A percentile compares a stretch with the other conserved stretches of the same genome.
Conservation (phyloP, 2,113 vertebrate species). For the Canis aureus region DNA sequence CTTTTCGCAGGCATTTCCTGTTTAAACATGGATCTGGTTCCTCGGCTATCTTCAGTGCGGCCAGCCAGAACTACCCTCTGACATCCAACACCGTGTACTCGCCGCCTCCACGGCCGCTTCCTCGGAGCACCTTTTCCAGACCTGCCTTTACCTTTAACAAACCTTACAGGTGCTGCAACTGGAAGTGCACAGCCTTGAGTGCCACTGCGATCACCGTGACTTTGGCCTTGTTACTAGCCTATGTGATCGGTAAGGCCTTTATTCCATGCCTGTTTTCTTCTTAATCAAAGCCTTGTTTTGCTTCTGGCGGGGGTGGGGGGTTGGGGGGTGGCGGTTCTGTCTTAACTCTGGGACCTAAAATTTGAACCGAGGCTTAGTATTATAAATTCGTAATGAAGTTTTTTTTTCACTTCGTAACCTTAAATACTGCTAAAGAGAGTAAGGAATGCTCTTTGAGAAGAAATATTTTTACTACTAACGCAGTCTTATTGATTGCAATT, state of each 20-base stretch:
- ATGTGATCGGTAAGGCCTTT: constrained; percentile 95
- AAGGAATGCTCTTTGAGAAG: constrained; percentile 76
- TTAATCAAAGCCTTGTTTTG: constrained; percentile 60
- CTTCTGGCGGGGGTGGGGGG: neutral
- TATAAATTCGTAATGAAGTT: constrained; percentile 76
- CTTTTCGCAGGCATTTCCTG: constrained; percentile 94
- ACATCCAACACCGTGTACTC: constrained; percentile 98
- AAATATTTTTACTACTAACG: constrained; percentile 77
- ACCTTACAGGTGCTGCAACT: constrained; percentile 98
- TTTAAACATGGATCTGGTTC: constrained; percentile 98
- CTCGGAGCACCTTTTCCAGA: constrained; percentile 96
- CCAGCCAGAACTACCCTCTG: constrained; percentile 97
- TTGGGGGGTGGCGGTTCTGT: neutral
- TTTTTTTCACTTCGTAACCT: constrained; percentile 68
- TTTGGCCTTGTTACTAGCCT: constrained; percentile 95
- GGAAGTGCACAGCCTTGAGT: constrained; percentile 97
- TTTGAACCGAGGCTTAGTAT: constrained; percentile 55
- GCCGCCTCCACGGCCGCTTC: constrained; percentile 96
- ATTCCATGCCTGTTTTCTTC: constrained; percentile 49
- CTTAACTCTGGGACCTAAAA: constrained; percentile 51
- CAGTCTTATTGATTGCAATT: constrained; percentile 84
- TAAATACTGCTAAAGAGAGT: constrained; percentile 69
- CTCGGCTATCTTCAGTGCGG: constrained; percentile 96
- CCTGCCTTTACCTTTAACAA: constrained; percentile 98
- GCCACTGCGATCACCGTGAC: constrained; percentile 96